A percentile compares a stretch with the other conserved stretches of the same genome.
These are phyloP conservation scores for Sandelia bainsii DNA, from an alignment of 2,797 vertebrate genomes.

Conservation along the genomic window DNA sequence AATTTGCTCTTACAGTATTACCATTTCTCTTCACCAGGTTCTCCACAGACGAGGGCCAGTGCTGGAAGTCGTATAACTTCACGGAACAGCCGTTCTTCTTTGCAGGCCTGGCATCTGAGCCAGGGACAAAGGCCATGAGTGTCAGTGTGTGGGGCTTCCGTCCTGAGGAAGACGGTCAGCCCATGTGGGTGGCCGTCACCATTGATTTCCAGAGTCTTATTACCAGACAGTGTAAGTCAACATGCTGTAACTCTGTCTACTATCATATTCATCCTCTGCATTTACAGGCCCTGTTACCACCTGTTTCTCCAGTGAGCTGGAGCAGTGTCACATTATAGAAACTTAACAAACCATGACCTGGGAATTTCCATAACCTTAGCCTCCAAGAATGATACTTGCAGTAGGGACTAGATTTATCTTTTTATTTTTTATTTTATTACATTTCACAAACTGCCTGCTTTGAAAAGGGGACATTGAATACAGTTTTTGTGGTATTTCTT, in stretches of 20 bases:
- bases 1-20: neutral
- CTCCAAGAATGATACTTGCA: neutral
- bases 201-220: slow-evolving; percentile 87
- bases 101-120: slow-evolving; percentile 85
- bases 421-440: too few relatives aligned
- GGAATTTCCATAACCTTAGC: neutral
- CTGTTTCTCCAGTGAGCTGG: neutral
- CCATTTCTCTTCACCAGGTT: slow-evolving; percentile 70
- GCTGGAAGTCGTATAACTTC: slow-evolving; percentile 87
- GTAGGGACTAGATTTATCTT: too few relatives aligned
- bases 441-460: too few relatives aligned
- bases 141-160: slow-evolving; percentile 88
- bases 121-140: slow-evolving; percentile 85
- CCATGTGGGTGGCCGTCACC: slow-evolving; percentile 87
- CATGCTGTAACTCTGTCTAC: accelerated
- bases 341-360: neutral
- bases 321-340: neutral
- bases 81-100: slow-evolving; percentile 86
- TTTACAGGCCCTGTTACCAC: neutral
- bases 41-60: slow-evolving; percentile 87
- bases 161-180: slow-evolving; percentile 80
- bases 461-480: too few relatives aligned
- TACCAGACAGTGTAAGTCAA: slow-evolving; percentile 83
- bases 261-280: neutral
- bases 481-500: too few relatives aligned